These are phyloP conservation scores for Eulemur coronatus DNA, from an alignment of 2,797 vertebrate species.

Conservation along the genomic window DNA sequence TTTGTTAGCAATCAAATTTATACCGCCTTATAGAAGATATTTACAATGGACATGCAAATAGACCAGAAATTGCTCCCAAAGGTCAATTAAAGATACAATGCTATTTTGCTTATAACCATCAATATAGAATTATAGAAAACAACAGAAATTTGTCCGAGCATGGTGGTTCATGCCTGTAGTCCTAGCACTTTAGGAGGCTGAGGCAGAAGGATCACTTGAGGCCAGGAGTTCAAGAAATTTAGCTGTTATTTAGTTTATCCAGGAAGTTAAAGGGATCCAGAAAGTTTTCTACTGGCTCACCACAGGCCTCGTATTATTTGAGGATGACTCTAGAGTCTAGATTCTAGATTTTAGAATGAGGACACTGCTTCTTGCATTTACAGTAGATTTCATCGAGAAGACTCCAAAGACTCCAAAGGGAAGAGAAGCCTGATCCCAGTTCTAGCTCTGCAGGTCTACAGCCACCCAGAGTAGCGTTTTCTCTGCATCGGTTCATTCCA, in stretches of 20 bases:
- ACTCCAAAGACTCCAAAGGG: not conserved
- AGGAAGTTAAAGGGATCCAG: not conserved
- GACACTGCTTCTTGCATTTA: constrained; percentile 10
- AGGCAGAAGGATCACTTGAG: not conserved
- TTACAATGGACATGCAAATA: constrained; percentile 9
- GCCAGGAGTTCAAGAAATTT: not conserved
- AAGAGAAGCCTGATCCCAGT: not conserved
- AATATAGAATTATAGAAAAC: not conserved
- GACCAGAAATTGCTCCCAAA: not conserved
- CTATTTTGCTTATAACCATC: not conserved
- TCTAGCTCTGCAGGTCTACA: not conserved
- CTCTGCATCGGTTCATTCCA: not conserved
- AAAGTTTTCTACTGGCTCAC: not conserved
- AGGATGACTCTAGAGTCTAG: not conserved
- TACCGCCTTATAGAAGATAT: not conserved
- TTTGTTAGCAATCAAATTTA: constrained; percentile 49
- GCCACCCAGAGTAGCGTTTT: not conserved
- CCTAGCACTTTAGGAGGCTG: not conserved
- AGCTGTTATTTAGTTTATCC: not conserved
- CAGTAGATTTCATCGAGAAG: constrained; percentile 35
- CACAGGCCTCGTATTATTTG: not conserved
- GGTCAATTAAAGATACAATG: not conserved
- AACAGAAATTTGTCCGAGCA: not conserved
- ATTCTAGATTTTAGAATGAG: not conserved
- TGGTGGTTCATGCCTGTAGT: not conserved